Evolutionary conservation across 2,797 vertebrate species (phyloP), one percentile per base, ranked within the genome.

Genomic region (Urosaurus nigricauda): DNA sequence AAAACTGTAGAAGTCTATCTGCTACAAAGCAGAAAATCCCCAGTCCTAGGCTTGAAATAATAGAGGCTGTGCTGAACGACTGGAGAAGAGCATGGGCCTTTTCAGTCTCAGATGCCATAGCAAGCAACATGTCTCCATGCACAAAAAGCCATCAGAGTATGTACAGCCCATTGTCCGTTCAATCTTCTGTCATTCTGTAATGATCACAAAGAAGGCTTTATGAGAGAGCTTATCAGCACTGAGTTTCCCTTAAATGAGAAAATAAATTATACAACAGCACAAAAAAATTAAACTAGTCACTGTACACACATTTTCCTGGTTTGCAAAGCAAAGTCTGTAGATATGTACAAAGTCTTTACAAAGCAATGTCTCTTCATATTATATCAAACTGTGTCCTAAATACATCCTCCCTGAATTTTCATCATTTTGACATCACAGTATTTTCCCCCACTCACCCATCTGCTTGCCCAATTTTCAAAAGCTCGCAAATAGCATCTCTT

Each of bases 1-100:
- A 92, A 87, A 98, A 93, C 94, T 97, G 98, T 88, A 99, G 96
- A 65, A 97, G 81, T 84, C 96, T 97, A 91, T 99, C 99, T 0
- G 97, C 98, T 85, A 97, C 85, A 71, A 99, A 96, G 79, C 98
- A 99, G 96, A 99, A 99, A 81, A 97, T 79, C 0, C 98, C 98
- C 37, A 99, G 96, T 35, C 98, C 98, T 0, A 98, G 93, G 21
- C 98, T 98, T 17, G 98, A 98, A 92, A 98, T 94, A 89, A 99
- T 94, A 77, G 98, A 98, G 4, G 98, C 97, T 0, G 98, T 96
- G 95, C 98, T 98, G 91, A 98, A 99, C 0, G 98, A 98, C 93
- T 98, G 98, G 14, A 99, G 98, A 16, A 99, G 96, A 35, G 98
- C 98, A 47, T 97, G 98, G 5, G 98, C 97, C 93, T 98, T 99